Percentiles rank a stretch among this genome's conserved stretches.
phyloP scores from a whole-genome alignment of 1,140 invertebrate genomes.

The Eriocheir sinensis region DNA sequence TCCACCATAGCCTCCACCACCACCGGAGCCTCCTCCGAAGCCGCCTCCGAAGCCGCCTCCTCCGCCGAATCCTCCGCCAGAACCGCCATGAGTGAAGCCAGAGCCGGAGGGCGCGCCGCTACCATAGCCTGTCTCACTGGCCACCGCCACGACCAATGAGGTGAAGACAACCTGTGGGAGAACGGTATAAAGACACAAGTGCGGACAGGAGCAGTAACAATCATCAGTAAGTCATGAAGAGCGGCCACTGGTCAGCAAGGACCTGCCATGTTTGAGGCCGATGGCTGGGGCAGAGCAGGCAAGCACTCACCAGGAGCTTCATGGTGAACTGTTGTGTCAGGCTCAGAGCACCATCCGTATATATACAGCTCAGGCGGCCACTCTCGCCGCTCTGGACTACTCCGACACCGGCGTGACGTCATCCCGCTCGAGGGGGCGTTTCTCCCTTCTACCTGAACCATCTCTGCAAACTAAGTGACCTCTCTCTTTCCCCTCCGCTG shows the following conservation, averaged over 20 bases:
- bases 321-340: constrained; percentile 34
- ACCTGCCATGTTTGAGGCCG: no score
- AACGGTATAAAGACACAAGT: background rate
- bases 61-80: background rate
- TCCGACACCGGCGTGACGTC: background rate
- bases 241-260: no score
- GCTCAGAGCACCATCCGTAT: background rate
- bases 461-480: background rate
- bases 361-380: background rate
- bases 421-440: background rate
- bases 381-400: background rate
- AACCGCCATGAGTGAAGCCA: background rate
- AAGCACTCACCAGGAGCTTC: constrained; percentile 55
- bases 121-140: background rate
- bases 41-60: background rate
- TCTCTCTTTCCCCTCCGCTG: background rate
- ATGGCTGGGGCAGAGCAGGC: background rate
- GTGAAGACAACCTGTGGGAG: background rate
- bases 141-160: background rate
- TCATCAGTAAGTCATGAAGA: background rate
- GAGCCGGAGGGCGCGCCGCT: background rate
- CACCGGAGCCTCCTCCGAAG: background rate
- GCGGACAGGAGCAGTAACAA: background rate
- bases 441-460: background rate
- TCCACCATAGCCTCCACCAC: background rate